A percentile compares a stretch with the other conserved stretches of the same genome.
Evolutionary conservation across 1,140 invertebrate genomes (phyloP).

Genomic region (Drosophila ogumai): DNA sequence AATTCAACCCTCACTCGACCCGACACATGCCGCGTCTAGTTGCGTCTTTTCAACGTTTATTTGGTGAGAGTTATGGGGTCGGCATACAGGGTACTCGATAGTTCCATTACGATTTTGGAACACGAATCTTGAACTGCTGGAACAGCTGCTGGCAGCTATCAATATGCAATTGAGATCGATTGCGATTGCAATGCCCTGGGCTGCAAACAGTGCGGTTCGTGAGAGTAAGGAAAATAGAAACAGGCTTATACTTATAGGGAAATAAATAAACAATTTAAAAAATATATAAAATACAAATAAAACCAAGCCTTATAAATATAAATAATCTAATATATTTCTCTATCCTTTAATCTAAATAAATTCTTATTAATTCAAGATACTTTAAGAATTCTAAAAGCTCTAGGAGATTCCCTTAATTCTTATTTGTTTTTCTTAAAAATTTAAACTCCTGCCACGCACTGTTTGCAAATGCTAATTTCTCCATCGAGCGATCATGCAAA

Average conservation of each 20-base stretch:
- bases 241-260: not conserved
- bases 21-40: not conserved
- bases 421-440: too few relatives aligned
- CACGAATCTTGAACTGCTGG: not conserved
- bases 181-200: constrained; percentile 8
- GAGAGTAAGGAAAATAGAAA: not conserved
- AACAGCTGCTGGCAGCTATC: constrained; percentile 4
- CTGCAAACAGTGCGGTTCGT: constrained; percentile 13
- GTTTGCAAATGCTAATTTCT: constrained; percentile 19
- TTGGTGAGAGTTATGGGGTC: not conserved
- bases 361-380: too few relatives aligned
- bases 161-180: constrained; percentile 22
- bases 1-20: constrained; percentile 7
- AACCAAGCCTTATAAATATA: not conserved
- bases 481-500: constrained; percentile 23
- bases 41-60: not conserved
- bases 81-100: not conserved
- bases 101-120: not conserved
- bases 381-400: too few relatives aligned
- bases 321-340: not conserved
- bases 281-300: not conserved
- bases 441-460: constrained; percentile 11
- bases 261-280: not conserved
- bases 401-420: too few relatives aligned
- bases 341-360: too few relatives aligned